phyloP scores from a whole-genome alignment of 2,888 invertebrate genomes.

The Cheilosia scutellata region DNA sequence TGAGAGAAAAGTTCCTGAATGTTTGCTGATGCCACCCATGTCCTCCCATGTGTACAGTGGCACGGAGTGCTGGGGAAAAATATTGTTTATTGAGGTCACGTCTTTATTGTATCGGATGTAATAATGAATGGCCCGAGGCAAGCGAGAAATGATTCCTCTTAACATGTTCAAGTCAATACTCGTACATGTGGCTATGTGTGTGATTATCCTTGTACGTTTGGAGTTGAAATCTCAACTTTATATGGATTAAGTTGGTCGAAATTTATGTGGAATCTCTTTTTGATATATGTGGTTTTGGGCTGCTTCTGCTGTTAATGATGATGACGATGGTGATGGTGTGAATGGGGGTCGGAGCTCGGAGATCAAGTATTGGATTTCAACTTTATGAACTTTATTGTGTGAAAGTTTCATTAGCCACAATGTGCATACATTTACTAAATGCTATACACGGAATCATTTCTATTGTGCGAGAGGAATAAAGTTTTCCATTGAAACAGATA shows the following conservation, averaged over 20 bases:
- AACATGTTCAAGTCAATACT: conserved; percentile 52
- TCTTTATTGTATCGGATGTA: conserved; percentile 78
- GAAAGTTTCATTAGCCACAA: conserved; percentile 65
- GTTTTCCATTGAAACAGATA: conserved; percentile 22
- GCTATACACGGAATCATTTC: conserved; percentile 8
- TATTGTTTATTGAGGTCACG: conserved; percentile 78
- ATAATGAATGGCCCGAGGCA: conserved; percentile 77
- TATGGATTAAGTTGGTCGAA: conserved; percentile 71
- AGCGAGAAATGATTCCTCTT: conserved; percentile 70
- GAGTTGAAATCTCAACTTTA: conserved; percentile 75
- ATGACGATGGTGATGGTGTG: conserved; percentile 26
- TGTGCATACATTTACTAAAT: conserved; percentile 59
- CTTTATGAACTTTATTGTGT: conserved; percentile 69
- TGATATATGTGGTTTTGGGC: background rate
- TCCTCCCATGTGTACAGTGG: conserved; percentile 6
- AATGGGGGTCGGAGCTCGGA: conserved; percentile 5
- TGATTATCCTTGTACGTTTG: conserved; percentile 63
- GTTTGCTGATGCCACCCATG: conserved; percentile 57
- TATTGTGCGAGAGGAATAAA: conserved; percentile 16
- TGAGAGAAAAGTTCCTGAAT: conserved; percentile 44
- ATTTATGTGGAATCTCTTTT: conserved; percentile 21
- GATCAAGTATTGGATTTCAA: conserved; percentile 56
- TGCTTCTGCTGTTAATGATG: background rate
- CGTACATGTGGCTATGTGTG: conserved; percentile 36
- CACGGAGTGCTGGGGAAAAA: conserved; percentile 44